These are phyloP conservation scores for Axea sp. DNA, from an alignment of 2,888 invertebrate genomes.

Conservation along the genomic window DNA sequence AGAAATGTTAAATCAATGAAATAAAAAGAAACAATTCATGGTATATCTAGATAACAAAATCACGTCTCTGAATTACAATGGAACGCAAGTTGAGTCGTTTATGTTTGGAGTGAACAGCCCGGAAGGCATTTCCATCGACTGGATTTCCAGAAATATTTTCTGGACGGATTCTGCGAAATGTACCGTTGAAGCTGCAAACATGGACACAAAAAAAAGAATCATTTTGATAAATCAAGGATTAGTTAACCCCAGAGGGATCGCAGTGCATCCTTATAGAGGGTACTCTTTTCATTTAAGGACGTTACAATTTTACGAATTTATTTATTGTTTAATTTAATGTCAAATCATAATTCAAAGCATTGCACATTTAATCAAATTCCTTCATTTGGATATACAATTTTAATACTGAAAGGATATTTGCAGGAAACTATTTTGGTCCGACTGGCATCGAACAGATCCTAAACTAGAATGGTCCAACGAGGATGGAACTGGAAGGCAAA, in stretches of 20 bases:
- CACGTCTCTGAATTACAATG: conserved; percentile 71
- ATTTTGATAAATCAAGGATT: conserved; percentile 88
- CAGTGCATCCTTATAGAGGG: conserved; percentile 94
- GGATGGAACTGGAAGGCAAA: conserved; percentile 91
- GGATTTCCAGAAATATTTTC: conserved; percentile 94
- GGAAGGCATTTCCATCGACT: conserved; percentile 96
- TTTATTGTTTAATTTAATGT: too few species aligned
- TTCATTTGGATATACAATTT: too few species aligned
- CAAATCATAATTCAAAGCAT: too few species aligned
- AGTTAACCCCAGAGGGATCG: conserved; percentile 96
- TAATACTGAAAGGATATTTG: too few species aligned
- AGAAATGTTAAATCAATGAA: too few species aligned
- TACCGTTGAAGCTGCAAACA: conserved; percentile 93
- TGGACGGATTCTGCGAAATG: conserved; percentile 97
- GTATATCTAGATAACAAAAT: conserved; percentile 51
- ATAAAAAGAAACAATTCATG: too few species aligned
- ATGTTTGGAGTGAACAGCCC: conserved; percentile 89
- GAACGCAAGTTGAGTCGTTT: conserved; percentile 71
- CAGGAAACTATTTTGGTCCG: conserved; percentile 98
- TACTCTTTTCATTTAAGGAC: too few species aligned
- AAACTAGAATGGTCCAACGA: conserved; percentile 97
- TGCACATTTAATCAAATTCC: too few species aligned
- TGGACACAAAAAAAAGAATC: conserved; percentile 88
- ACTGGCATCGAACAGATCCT: conserved; percentile 95
- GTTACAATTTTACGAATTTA: too few species aligned